Evolutionary conservation across 2,888 invertebrate genomes (phyloP).

Genomic region (Pollenia angustigena): DNA sequence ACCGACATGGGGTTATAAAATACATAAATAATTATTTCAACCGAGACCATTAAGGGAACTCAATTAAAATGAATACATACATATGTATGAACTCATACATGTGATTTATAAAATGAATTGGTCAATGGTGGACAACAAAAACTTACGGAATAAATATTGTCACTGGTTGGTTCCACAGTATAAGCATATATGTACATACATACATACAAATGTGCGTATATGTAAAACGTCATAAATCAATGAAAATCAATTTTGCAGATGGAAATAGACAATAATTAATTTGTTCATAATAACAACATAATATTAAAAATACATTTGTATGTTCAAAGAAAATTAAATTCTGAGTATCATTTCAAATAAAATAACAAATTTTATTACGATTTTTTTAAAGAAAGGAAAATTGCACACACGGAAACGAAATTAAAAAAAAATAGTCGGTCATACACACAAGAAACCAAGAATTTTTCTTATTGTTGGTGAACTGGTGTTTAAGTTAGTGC

Average conservation of each 20-base stretch:
- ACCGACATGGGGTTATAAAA: slow-evolving; percentile 13
- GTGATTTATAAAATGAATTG: slow-evolving; percentile 20
- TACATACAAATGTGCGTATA: slow-evolving; percentile 2
- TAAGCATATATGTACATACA: background rate
- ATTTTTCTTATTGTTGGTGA: slow-evolving; percentile 69
- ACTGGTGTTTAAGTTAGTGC: slow-evolving; percentile 58
- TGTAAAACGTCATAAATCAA: slow-evolving; percentile 57
- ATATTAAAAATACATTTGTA: background rate
- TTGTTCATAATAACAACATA: background rate
- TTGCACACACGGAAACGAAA: slow-evolving; percentile 24
- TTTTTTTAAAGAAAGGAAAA: slow-evolving; percentile 32
- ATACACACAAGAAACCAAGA: slow-evolving; percentile 59
- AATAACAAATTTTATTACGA: background rate
- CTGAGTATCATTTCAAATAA: background rate
- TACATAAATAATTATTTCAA: slow-evolving; percentile 40
- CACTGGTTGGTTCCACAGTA: slow-evolving; percentile 14
- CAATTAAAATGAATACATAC: slow-evolving; percentile 38
- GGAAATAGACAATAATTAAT: slow-evolving; percentile 15
- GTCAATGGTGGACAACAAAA: slow-evolving; percentile 26
- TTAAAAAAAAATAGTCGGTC: slow-evolving; percentile 32
- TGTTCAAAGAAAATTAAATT: background rate
- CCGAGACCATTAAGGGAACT: slow-evolving; percentile 55
- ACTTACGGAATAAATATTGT: slow-evolving; percentile 28
- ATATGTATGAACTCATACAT: slow-evolving; percentile 24
- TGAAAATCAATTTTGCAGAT: slow-evolving; percentile 50